Evolutionary conservation across 2,888 invertebrate species (phyloP).

Genomic region (Helicoverpa assulta): DNA sequence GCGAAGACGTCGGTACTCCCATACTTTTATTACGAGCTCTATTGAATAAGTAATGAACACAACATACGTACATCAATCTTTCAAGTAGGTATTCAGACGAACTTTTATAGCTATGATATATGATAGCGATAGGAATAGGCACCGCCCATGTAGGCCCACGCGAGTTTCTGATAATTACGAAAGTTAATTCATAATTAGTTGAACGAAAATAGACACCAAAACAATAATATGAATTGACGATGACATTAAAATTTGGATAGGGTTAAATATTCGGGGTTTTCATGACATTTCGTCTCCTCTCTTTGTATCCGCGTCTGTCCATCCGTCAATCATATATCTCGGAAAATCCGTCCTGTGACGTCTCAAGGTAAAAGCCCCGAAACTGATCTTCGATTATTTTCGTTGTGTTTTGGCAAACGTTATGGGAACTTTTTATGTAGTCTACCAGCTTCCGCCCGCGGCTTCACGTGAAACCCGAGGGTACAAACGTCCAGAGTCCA

Average conservation of each 20-base stretch:
- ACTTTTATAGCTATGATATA: conserved; percentile 27
- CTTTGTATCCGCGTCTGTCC: background rate
- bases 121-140: conserved; percentile 1
- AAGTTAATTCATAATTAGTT: background rate
- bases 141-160: conserved; percentile 2
- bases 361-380: background rate
- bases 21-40: conserved; percentile 38
- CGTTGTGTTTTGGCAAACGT: background rate
- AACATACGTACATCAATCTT: conserved; percentile 30
- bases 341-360: conserved; percentile 2
- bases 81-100: conserved; percentile 23
- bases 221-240: background rate
- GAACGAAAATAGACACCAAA: background rate
- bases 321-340: conserved; percentile 1
- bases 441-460: too few species aligned
- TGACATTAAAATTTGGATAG: background rate
- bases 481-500: too few species aligned
- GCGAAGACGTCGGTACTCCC: conserved; percentile 8
- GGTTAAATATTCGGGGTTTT: conserved; percentile 2
- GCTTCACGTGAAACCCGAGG: too few species aligned
- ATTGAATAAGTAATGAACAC: conserved; percentile 39
- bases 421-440: background rate
- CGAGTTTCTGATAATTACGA: background rate
- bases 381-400: background rate
- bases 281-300: conserved; percentile 2